A percentile compares a stretch with the other conserved stretches of the same genome.
phyloP scores from a whole-genome alignment of 2,797 vertebrate species.

The Callimico goeldii region DNA sequence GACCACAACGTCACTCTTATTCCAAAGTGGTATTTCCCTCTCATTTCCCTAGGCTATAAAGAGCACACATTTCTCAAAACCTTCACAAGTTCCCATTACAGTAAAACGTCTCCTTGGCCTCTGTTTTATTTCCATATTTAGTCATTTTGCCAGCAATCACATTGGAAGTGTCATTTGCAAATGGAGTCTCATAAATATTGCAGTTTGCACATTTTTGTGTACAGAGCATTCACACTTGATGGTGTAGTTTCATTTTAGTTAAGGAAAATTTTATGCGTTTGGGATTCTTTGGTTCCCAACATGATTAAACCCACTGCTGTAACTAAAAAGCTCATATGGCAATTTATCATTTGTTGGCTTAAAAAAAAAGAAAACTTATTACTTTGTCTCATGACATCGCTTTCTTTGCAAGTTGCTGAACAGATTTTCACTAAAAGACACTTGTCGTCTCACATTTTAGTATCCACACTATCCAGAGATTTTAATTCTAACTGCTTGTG shows the following conservation, averaged over 20 bases:
- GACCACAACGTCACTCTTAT: not conserved
- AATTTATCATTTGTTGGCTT: slow-evolving; percentile 56
- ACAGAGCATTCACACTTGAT: not conserved
- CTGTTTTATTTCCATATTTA: not conserved
- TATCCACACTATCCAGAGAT: not conserved
- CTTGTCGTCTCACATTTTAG: not conserved
- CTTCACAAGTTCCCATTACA: not conserved
- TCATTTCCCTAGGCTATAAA: not conserved
- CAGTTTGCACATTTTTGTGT: not conserved
- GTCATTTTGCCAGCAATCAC: slow-evolving; percentile 3
- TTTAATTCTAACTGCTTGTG: not conserved
- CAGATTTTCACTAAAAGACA: slow-evolving; percentile 22
- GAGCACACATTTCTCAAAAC: not conserved
- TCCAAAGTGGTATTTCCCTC: not conserved
- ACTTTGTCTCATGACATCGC: not conserved
- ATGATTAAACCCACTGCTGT: slow-evolving; percentile 36
- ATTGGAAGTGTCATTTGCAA: slow-evolving; percentile 18
- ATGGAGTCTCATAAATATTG: slow-evolving; percentile 40
- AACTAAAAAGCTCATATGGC: slow-evolving; percentile 30
- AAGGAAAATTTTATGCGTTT: slow-evolving; percentile 35
- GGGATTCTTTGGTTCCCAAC: slow-evolving; percentile 9
- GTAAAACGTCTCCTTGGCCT: not conserved
- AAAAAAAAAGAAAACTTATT: slow-evolving; percentile 62
- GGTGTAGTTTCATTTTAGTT: slow-evolving; percentile 55
- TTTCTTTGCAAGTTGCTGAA: slow-evolving; percentile 4